Percentiles rank a stretch among this genome's conserved stretches.
These are phyloP conservation scores for Eumerus sabulonum DNA, from an alignment of 2,888 invertebrate genomes.

Conservation along the genomic window DNA sequence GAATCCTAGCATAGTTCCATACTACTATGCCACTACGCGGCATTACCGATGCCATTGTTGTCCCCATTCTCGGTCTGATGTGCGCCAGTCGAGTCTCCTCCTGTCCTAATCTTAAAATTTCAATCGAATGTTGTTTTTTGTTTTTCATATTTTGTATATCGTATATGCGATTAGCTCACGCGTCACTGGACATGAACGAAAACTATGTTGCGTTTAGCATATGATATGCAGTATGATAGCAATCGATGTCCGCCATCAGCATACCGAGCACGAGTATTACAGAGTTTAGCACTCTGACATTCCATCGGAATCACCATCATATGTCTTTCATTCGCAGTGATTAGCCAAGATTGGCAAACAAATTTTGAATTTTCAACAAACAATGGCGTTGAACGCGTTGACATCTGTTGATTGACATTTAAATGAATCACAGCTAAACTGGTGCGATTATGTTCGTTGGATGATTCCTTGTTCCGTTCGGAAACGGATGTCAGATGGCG, in stretches of 20 bases:
- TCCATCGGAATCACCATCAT: slow-evolving; percentile 27
- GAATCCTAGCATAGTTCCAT: slow-evolving; percentile 21
- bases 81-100: slow-evolving; percentile 55
- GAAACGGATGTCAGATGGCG: too few relatives aligned
- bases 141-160: slow-evolving; percentile 36
- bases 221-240: slow-evolving; percentile 44
- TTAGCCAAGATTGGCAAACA: slow-evolving; percentile 43
- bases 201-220: slow-evolving; percentile 46
- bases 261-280: slow-evolving; percentile 2
- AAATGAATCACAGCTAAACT: slow-evolving; percentile 40
- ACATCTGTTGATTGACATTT: slow-evolving; percentile 54
- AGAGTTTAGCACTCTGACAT: slow-evolving; percentile 14
- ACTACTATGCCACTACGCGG: slow-evolving; percentile 9
- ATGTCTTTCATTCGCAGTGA: slow-evolving; percentile 38
- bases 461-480: slow-evolving; percentile 1
- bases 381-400: slow-evolving; percentile 44
- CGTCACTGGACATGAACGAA: slow-evolving; percentile 44
- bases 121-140: slow-evolving; percentile 62
- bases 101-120: slow-evolving; percentile 60
- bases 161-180: slow-evolving; percentile 49
- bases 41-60: slow-evolving; percentile 43
- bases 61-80: slow-evolving; percentile 47
- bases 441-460: neutral
- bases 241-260: slow-evolving; percentile 28
- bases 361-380: slow-evolving; percentile 40